Evolutionary conservation across 2,888 invertebrate species (phyloP), one percentile per base, ranked within the genome.

Genomic region (Cheilosia urbana): DNA sequence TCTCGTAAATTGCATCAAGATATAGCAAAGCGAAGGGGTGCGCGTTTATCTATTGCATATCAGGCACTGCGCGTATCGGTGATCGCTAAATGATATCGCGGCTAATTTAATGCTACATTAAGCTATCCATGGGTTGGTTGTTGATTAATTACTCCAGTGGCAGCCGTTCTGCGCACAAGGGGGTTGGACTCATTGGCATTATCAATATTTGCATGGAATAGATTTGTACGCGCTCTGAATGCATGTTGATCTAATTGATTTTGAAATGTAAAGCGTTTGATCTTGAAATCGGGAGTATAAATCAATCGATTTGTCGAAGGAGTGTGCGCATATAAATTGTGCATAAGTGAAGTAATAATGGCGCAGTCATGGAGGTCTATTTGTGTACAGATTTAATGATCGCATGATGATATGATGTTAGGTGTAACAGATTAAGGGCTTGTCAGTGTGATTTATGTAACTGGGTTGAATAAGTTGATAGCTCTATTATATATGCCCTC

Each of bases 131-230:
- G 53, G 60, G 49, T 45, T 71, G 72, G 62, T 37, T 37, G 13
- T 75, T 65, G 47, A 75, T 75, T 75, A 58, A 71, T 58, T 49
- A 37, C 65, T 75, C 65, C 47, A 75, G 27, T 75, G 47, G 47
- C 73, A 75, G 57, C 34, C 63, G 47, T 63, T 47, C 40, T 55
- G 62, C 34, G 37, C 17, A 6, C n/a, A 6, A 30, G 30, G 51
- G 49, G 47, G 65, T 37, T 37, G 65, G 49, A 66, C 15, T 51
- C 15, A 58, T 60, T 60, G 13, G 47, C 11, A 5, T 11, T 45
- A 69, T 21, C 45, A 45, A 57, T 37, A 37, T 45, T 69, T 47
- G 49, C 69, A 69, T 63, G 63, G 6, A 11, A 65, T 24, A 49
- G 37, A 37, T 24, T 17, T 15, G 65, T 9, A 30, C 19, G 19